Percentiles rank a stretch among this genome's conserved stretches.
These are phyloP conservation scores for Xestia ashworthii DNA, from an alignment of 2,888 invertebrate genomes.

Conservation along the genomic window DNA sequence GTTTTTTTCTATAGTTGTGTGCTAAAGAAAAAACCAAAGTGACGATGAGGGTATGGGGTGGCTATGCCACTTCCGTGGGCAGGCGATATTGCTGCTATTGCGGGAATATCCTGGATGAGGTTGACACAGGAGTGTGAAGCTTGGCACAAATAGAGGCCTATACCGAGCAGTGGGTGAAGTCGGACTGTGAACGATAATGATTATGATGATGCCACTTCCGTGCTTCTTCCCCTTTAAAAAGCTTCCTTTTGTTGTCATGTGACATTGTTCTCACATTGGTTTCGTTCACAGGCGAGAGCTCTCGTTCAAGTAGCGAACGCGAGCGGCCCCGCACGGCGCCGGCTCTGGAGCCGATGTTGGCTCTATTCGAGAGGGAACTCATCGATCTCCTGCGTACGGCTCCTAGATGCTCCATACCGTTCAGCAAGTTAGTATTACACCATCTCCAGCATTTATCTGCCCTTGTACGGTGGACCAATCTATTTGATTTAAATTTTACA, in stretches of 20 bases:
- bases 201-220: neutral
- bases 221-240: neutral
- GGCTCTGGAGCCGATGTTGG: constrained; percentile 93
- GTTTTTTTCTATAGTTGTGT: too few species aligned
- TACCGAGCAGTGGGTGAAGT: too few species aligned
- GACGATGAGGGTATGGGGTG: neutral
- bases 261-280: neutral
- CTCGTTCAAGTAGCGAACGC: constrained; percentile 80
- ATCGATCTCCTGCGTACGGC: constrained; percentile 96
- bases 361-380: constrained; percentile 96
- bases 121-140: too few species aligned
- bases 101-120: too few species aligned
- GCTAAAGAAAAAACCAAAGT: neutral
- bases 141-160: too few species aligned
- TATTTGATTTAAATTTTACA: too few species aligned
- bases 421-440: constrained; percentile 85
- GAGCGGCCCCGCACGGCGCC: constrained; percentile 91
- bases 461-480: neutral
- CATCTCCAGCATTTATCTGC: neutral
- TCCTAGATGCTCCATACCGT: constrained; percentile 95
- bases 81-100: too few species aligned
- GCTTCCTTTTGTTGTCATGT: neutral
- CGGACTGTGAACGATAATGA: too few species aligned
- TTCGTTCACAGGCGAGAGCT: constrained; percentile 76
- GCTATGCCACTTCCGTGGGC: neutral